phyloP scores from a whole-genome alignment of 2,888 invertebrate genomes.

The Glyphotaelius pellucidus region DNA sequence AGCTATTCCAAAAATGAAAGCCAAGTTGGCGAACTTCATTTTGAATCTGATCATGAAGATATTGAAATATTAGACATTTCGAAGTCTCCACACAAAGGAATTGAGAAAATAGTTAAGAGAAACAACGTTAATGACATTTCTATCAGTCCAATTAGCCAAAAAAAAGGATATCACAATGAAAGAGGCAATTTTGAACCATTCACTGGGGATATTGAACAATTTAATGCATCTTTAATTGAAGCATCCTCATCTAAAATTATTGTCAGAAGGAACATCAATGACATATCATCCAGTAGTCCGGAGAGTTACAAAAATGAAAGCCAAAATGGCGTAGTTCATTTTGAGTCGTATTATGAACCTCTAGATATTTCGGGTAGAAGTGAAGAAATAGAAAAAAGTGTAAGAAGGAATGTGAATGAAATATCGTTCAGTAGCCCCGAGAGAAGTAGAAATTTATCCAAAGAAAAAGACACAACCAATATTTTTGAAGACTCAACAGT shows the following conservation, averaged over 20 bases:
- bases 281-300: not conserved
- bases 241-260: conserved; percentile 2
- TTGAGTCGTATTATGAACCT: conserved; percentile 67
- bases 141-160: not conserved
- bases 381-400: conserved; percentile 56
- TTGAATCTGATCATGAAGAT: not conserved
- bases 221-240: not conserved
- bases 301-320: conserved; percentile 53
- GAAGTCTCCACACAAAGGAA: not conserved
- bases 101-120: not conserved
- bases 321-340: conserved; percentile 68
- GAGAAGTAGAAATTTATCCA: conserved; percentile 22
- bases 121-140: not conserved
- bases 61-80: not conserved
- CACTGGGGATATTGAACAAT: not conserved
- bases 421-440: conserved; percentile 34
- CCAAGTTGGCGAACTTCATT: not conserved
- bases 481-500: conserved; percentile 22
- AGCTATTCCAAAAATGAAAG: conserved; percentile 52
- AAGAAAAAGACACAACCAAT: not conserved
- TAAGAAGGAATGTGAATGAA: not conserved
- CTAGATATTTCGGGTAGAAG: conserved; percentile 47
- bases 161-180: not conserved
- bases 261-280: not conserved
- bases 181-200: not conserved